Base-by-base conservation (phyloP, 2,113 vertebrate genomes). In the Tychaedon coryphoeus region DNA sequence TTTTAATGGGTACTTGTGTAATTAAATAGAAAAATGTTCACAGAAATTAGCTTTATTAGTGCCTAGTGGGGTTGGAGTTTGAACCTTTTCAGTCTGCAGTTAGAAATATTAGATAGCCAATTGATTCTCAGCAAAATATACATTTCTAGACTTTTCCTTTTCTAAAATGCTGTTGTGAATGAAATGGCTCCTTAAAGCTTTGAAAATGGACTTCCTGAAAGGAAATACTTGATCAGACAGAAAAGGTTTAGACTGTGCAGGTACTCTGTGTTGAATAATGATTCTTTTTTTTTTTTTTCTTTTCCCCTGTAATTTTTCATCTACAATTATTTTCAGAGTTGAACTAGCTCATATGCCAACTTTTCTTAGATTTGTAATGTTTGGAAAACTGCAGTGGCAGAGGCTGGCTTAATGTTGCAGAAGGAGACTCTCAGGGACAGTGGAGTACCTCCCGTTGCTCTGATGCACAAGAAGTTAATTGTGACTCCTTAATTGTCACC, bases 21-120 rank as follows among this genome's bases (percentile, higher is more conserved):
- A 87, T 58, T 87, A 91, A 74, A 62, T 12, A 57, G 50, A 51
- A 79, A 29, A 65, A 47, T 65, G 36, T 84, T 88, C 86, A n/a
- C 58, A 75, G 74, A 82, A 93, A 70, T 58, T 10, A 82, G 12
- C 38, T 58, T 57, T 71, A 2, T 38, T 61, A 42, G 31, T 58
- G 54, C 11, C 28, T 26, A 9, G 42, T 10, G 14, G 26, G 29
- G 33, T 8, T 72, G 73, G 58, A 91, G 18, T 81, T 53, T 33
- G 50, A 89, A 42, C 42, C 31, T 78, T 57, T 74, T 36, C 28
- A 19, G 23, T 40, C 31, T 69, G 48, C 60, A 60, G 28, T 7
- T 83, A 62, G 29, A 56, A 69, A n/a, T 18, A 33, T 8, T 14
- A 24, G 16, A 10, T 9, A 29, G 20, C 11, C 0, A 16, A 28